Evolutionary conservation across 2,113 vertebrate genomes (phyloP), one percentile per base, ranked within the genome.

Genomic region (Genyomyrus donnyi): DNA sequence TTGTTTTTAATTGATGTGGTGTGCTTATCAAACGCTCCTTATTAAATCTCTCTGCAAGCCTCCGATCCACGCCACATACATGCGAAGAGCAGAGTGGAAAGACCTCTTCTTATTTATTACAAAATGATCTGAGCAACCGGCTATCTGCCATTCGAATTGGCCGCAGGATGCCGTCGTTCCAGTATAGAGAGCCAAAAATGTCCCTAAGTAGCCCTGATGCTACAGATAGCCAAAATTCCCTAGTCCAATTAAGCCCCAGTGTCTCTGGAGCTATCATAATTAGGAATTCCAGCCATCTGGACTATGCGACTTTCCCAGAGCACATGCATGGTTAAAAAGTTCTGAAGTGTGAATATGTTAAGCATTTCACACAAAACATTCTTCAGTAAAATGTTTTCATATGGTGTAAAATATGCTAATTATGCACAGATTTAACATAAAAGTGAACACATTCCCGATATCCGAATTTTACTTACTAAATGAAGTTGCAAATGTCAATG

Each of bases 221-320:
- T 15, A 39, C 74, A 80, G 31, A 80, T 80, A 80, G 31, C 74
- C 35, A 80, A 42, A 42, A 80, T 80, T 80, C 74, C 35, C 74
- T 17, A 19, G 74, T 80, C 74, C 74, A 42, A 42, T 35, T 80
- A 80, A 80, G 74, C 35, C 31, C 74, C 35, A 80, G 74, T 42
- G 74, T 80, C 74, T 80, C 74, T 42, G 17, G 74, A 42, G 74
- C 5, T 42, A 17, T 42, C 35, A 80, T 80, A 80, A 80, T 80
- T 80, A 42, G 74, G 35, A 80, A 80, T 42, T 80, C 74, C 74
- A 42, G 74, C 74, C 74, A 80, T 80, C 74, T 80, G 74, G 74
- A 80, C 74, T 42, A 42, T 39, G 6, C 10, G 35, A 80, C 74
- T 42, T 2, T 80, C 74, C 35, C 35, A 19, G 74, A 80, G 35